These are phyloP conservation scores for Dasypogon diadema DNA, from an alignment of 2,888 invertebrate genomes.

Conservation along the genomic window DNA sequence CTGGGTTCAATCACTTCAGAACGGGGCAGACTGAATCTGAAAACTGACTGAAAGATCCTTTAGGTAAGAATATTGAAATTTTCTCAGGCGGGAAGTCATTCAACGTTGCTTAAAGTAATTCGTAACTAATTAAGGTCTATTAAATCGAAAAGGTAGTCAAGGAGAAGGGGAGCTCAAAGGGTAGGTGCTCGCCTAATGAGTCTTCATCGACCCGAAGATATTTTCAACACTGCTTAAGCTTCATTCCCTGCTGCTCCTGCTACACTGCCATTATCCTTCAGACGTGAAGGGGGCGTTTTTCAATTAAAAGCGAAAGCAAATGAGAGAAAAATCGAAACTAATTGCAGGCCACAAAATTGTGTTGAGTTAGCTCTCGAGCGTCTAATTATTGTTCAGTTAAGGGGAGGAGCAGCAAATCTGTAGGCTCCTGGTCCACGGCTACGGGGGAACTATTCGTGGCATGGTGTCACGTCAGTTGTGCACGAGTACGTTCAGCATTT, in stretches of 20 bases:
- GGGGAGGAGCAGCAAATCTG: neutral
- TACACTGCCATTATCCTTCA: neutral
- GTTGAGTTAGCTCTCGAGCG: slow-evolving; percentile 31
- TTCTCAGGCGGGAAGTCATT: slow-evolving; percentile 15
- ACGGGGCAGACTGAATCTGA: neutral
- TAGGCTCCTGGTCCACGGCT: neutral
- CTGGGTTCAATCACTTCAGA: slow-evolving; percentile 12
- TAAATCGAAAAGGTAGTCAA: neutral
- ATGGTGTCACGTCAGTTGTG: neutral
- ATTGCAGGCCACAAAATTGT: slow-evolving; percentile 42
- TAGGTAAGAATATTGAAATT: neutral
- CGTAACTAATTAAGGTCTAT: slow-evolving; percentile 29
- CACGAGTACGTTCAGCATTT: neutral
- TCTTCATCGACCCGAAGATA: neutral
- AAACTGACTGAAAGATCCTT: neutral
- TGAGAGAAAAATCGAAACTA: slow-evolving; percentile 37
- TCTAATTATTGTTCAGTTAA: slow-evolving; percentile 24
- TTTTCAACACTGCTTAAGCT: neutral
- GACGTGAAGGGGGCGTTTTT: slow-evolving; percentile 10
- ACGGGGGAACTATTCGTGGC: neutral
- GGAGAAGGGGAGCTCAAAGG: neutral
- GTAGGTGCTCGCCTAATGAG: neutral
- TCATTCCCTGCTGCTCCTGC: neutral
- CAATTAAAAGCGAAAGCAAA: slow-evolving; percentile 32
- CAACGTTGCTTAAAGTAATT: slow-evolving; percentile 40